Evolutionary conservation across 1,140 invertebrate species (phyloP), one percentile per base, ranked within the genome.

Genomic region (Leguminivora glycinivorella): DNA sequence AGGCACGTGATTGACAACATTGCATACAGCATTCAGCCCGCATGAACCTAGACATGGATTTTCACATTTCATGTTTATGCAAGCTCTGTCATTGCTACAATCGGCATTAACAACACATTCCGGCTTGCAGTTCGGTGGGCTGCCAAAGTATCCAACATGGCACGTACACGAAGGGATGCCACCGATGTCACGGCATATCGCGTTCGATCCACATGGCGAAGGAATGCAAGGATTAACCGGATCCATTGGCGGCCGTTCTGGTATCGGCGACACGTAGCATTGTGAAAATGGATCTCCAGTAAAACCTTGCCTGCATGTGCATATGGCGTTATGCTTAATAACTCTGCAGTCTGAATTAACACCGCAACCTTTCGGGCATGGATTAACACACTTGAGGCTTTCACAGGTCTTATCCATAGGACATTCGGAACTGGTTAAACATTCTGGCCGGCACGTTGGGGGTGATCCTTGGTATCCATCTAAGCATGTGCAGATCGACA

Each of bases 21-120:
- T 93, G 80, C 96, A 98, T 74, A 95, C 92, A 1, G 96, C 96
- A 83, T 96, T 96, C 0, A 93, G 78, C 25, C 97, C 97, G 85
- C 97, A 98, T 14, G 96, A 94, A 14, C 96, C 96, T n/a, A 94
- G 93, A 83, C 97, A 98, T 22, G 97, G 97, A 92, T 98, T 95
- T 76, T 95, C 92, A 83, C 97, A 98, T 81, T 96, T 95, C 83
- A 96, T 95, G 78, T 96, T 95, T n/a, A 97, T 93, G 89, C 97
- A 98, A 31, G 96, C 95, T 71, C 96, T 91, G 72, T 96, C 93
- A 74, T 94, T 95, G 1, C 95, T 93, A 84, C 97, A 98, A 75
- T 98, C 96, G 2, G 95, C 93, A 82, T 95, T 96, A 56, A 95
- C 93, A 1, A 95, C 93, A 87, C 96, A 97, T 87, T 97, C 96